These are phyloP conservation scores for Corythucha ciliata DNA, from an alignment of 2,888 invertebrate genomes.

Conservation along the genomic window DNA sequence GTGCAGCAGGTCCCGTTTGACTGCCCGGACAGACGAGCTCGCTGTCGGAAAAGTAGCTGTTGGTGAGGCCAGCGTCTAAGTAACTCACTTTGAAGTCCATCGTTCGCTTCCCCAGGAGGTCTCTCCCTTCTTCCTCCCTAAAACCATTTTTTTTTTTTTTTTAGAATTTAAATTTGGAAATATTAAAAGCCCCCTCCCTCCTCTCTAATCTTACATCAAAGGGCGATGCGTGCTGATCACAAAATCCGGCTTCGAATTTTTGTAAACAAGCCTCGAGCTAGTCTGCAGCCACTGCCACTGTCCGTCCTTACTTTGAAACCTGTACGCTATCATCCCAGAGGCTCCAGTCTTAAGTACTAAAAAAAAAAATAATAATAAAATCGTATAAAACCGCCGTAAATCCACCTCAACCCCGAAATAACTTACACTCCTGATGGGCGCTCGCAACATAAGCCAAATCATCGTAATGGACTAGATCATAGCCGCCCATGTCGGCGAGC, in stretches of 20 bases:
- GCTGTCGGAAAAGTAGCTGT: conserved; percentile 79
- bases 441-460: conserved; percentile 95
- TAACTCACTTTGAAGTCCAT: conserved; percentile 99
- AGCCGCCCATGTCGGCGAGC: conserved; percentile 87
- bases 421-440: conserved; percentile 98
- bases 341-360: conserved; percentile 97
- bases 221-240: conserved; percentile 98
- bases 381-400: background rate
- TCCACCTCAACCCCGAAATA: background rate
- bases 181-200: background rate
- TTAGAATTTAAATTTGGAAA: background rate
- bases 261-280: conserved; percentile 91
- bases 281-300: conserved; percentile 99
- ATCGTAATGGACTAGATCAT: conserved; percentile 95
- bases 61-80: conserved; percentile 84
- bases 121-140: conserved; percentile 97
- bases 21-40: conserved; percentile 52
- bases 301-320: conserved; percentile 88
- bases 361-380: conserved; percentile 38
- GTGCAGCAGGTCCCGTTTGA: conserved; percentile 39
- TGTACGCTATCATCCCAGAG: conserved; percentile 97
- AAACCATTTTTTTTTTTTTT: conserved; percentile 37
- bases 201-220: conserved; percentile 67
- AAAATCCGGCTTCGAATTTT: conserved; percentile 98
- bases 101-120: conserved; percentile 91